phyloP scores from a whole-genome alignment of 1,140 invertebrate genomes.

The Drosophila littoralis region DNA sequence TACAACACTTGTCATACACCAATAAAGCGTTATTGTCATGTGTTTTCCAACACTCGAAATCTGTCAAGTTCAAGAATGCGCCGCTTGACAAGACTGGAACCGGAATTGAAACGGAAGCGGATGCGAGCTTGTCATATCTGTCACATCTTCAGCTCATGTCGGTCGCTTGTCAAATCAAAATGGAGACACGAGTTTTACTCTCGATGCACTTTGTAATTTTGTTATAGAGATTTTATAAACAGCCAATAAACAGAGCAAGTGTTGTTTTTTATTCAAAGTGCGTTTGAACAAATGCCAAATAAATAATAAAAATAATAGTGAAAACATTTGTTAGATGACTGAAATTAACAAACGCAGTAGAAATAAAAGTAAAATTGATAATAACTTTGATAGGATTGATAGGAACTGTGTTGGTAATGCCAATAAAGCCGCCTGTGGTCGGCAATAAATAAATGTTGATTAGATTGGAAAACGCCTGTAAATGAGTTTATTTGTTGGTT shows the following conservation, averaged over 20 bases:
- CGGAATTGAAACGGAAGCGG: slow-evolving; percentile 34
- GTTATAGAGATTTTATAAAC: no score
- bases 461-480: slow-evolving; percentile 63
- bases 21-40: slow-evolving; percentile 29
- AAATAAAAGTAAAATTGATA: slow-evolving; percentile 22
- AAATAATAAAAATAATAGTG: background rate
- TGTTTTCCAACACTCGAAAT: slow-evolving; percentile 61
- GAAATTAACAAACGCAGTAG: background rate
- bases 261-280: background rate
- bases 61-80: slow-evolving; percentile 59
- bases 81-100: slow-evolving; percentile 28
- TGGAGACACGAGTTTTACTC: no score
- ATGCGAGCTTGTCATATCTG: slow-evolving; percentile 43
- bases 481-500: slow-evolving; percentile 32
- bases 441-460: slow-evolving; percentile 53
- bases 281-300: background rate
- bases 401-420: slow-evolving; percentile 44
- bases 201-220: no score
- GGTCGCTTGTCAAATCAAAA: background rate
- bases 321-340: background rate
- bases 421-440: slow-evolving; percentile 22
- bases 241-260: background rate
- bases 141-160: slow-evolving; percentile 7
- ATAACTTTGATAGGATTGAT: slow-evolving; percentile 37
- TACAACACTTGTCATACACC: slow-evolving; percentile 25